Evolutionary conservation across 2,797 vertebrate genomes (phyloP), one percentile per base, ranked within the genome.

Genomic region (Coranthus polyacanthus): DNA sequence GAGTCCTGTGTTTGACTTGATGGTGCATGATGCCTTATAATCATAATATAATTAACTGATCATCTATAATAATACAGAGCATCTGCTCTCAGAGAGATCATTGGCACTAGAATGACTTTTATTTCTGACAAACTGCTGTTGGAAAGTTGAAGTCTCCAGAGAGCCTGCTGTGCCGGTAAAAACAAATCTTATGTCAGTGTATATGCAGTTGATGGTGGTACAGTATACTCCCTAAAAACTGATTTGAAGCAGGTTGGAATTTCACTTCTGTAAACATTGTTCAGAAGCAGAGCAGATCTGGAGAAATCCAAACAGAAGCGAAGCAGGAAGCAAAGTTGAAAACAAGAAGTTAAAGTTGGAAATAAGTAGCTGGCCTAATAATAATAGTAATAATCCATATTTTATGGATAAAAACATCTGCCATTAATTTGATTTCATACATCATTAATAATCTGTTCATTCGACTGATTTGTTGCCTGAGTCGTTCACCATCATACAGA

Each of bases 211-310:
- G 26, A 26, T 29, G n/a, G 13, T 16, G 13, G 36, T 10, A 24
- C 22, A 6, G 22, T 24, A 5, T 1, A n/a, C 8, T 29, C 10
- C 13, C 3, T 16, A 11, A 21, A 42, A 34, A 52, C 17, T 43
- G 18, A 22, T 51, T 43, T 44, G 15, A 43, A 20, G 16, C 13
- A 15, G 26, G 17, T 34, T 52, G 37, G 13, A 51, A 34, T 51
- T 42, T 16, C 17, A 52, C 2, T 15, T 29, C 3, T 49, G 0
- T 39, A 32, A 51, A 51, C 38, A 43, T 50, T 50, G 42, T 21
- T 9, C 18, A 18, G 38, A 39, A 13, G 22, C n/a, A 49, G 43
- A 59, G 20, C n/a, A 39, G 47, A 26, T 51, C 16, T 52, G 34
- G 16, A n/a, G 15, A 6, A 24, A 24, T 13, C 11, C n/a, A 41